These are phyloP conservation scores for Agrilus cyanescens DNA, from an alignment of 2,888 invertebrate species.

Conservation along the genomic window DNA sequence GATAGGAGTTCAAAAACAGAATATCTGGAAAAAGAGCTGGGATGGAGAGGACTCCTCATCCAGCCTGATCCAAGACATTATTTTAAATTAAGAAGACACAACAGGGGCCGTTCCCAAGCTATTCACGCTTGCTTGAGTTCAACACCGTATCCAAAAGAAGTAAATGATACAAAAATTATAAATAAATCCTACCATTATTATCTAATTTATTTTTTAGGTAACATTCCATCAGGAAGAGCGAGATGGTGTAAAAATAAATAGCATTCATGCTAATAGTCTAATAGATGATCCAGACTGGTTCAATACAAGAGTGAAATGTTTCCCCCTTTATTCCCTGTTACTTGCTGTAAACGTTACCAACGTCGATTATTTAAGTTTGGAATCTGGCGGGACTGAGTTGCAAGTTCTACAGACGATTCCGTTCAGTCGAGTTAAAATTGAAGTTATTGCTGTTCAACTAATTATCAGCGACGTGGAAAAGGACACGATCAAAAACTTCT, in stretches of 20 bases:
- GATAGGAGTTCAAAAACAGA: constrained; percentile 52
- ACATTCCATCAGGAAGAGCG: constrained; percentile 38
- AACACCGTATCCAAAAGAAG: constrained; percentile 64
- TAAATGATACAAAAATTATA: constrained; percentile 22
- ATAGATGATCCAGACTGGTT: constrained; percentile 47
- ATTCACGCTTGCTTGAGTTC: constrained; percentile 74
- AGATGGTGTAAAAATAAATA: constrained; percentile 35
- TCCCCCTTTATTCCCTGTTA: constrained; percentile 71
- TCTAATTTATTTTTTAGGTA: constrained; percentile 28
- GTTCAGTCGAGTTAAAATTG: constrained; percentile 37
- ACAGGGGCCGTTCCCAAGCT: constrained; percentile 45
- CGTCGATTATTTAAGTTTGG: constrained; percentile 60
- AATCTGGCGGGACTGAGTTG: constrained; percentile 41
- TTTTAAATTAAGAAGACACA: constrained; percentile 49
- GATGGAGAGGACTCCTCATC: constrained; percentile 65
- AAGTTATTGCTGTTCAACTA: constrained; percentile 35
- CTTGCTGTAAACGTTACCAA: constrained; percentile 60
- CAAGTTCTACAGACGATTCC: constrained; percentile 49
- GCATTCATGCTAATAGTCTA: constrained; percentile 41
- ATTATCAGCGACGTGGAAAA: constrained; percentile 26
- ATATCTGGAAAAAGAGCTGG: constrained; percentile 57
- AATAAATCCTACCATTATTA: neutral
- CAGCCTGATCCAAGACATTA: constrained; percentile 70
- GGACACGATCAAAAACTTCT: constrained; percentile 31
- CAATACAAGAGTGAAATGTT: constrained; percentile 68